Conservation (phyloP, 1,140 invertebrate genomes). For the Diuraphis noxia region DNA sequence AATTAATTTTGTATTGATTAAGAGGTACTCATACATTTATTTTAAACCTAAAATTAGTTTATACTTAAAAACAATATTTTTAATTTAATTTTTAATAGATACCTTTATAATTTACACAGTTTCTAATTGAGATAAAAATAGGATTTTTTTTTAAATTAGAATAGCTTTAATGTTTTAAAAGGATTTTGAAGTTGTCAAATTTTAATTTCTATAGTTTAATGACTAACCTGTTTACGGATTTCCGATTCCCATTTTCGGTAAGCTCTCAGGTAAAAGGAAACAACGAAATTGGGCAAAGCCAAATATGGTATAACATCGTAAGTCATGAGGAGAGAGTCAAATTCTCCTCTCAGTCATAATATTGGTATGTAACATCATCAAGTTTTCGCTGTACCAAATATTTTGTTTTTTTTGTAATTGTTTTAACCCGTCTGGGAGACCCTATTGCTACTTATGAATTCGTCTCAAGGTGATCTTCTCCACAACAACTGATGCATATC, state of each 20-base stretch:
- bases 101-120: background rate
- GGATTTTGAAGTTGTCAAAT: background rate
- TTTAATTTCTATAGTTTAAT: conserved; percentile 2
- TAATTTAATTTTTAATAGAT: background rate
- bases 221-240: conserved; percentile 8
- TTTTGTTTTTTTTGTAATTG: background rate
- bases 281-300: conserved; percentile 28
- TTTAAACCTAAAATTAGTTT: background rate
- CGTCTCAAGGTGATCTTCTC: conserved; percentile 41
- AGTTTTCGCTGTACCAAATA: background rate
- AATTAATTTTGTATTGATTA: background rate
- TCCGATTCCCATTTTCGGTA: conserved; percentile 34
- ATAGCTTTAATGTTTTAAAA: background rate
- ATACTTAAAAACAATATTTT: background rate
- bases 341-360: background rate
- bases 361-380: background rate
- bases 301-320: background rate
- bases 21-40: too few species aligned
- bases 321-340: conserved; percentile 14
- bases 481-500: background rate
- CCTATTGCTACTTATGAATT: background rate
- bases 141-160: background rate
- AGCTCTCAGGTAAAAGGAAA: background rate
- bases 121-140: background rate
- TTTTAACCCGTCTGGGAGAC: conserved; percentile 12